These are phyloP conservation scores for Tor tambroides DNA, from an alignment of 2,113 vertebrate species.

Conservation along the genomic window DNA sequence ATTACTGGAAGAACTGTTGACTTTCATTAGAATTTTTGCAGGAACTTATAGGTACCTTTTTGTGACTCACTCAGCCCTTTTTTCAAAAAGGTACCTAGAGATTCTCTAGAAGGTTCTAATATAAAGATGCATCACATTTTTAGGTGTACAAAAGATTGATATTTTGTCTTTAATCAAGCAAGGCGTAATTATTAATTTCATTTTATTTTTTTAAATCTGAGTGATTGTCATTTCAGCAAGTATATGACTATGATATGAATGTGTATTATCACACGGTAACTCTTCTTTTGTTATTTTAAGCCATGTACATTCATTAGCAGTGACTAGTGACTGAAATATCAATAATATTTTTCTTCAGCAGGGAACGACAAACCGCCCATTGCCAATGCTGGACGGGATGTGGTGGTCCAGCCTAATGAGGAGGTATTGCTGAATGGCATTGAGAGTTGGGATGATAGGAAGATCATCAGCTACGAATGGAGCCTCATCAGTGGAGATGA, in stretches of 20 bases:
- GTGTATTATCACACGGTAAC: background rate
- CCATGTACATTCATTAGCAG: background rate
- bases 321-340: too few species aligned
- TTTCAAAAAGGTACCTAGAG: background rate
- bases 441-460: slow-evolving; percentile 74
- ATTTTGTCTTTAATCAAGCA: background rate
- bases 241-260: background rate
- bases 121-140: background rate
- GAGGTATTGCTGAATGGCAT: slow-evolving; percentile 77
- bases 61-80: background rate
- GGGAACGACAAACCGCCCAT: slow-evolving; percentile 73
- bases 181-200: background rate
- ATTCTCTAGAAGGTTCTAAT: background rate
- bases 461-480: slow-evolving; percentile 80
- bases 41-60: background rate
- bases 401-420: slow-evolving; percentile 78
- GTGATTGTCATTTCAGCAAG: background rate
- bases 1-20: background rate
- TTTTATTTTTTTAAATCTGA: background rate
- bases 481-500: slow-evolving; percentile 67
- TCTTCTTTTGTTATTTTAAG: background rate
- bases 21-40: background rate
- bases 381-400: slow-evolving; percentile 75
- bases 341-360: slow-evolving; percentile 63
- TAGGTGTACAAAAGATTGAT: background rate